phyloP scores from a whole-genome alignment of 2,797 vertebrate species.

The Syndactyla subalaris region DNA sequence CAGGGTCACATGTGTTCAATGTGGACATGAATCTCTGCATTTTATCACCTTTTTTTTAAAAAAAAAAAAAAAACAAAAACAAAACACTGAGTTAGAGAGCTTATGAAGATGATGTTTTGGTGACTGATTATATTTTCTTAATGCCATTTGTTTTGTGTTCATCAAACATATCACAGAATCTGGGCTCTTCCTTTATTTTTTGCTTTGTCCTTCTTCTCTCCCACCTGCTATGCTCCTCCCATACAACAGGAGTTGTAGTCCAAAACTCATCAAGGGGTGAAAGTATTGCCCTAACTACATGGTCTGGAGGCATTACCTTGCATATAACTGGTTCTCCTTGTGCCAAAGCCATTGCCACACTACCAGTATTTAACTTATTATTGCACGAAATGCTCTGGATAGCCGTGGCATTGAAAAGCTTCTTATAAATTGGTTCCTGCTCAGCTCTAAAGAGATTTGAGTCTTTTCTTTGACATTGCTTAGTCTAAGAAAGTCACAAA shows the following conservation, averaged over 20 bases:
- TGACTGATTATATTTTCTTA: background rate
- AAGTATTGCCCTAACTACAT: background rate
- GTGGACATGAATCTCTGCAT: background rate
- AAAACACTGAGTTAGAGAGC: background rate
- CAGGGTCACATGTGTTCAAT: fast-evolving
- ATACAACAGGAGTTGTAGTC: background rate
- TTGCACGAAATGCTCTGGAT: background rate
- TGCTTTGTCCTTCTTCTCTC: background rate
- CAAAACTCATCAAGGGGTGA: background rate
- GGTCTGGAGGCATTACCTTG: background rate
- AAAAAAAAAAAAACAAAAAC: fast-evolving
- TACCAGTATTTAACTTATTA: background rate
- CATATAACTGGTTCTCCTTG: background rate
- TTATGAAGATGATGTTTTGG: background rate
- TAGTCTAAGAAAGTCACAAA: background rate
- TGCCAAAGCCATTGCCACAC: background rate
- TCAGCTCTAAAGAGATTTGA: background rate
- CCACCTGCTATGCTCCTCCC: background rate
- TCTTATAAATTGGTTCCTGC: background rate
- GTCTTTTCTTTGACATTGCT: background rate
- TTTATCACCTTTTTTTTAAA: background rate
- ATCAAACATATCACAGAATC: background rate
- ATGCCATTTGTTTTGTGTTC: background rate
- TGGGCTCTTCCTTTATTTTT: background rate
- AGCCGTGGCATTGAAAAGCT: constrained; percentile 2